phyloP scores from a whole-genome alignment of 2,797 vertebrate species.

The Merluccius polli region DNA sequence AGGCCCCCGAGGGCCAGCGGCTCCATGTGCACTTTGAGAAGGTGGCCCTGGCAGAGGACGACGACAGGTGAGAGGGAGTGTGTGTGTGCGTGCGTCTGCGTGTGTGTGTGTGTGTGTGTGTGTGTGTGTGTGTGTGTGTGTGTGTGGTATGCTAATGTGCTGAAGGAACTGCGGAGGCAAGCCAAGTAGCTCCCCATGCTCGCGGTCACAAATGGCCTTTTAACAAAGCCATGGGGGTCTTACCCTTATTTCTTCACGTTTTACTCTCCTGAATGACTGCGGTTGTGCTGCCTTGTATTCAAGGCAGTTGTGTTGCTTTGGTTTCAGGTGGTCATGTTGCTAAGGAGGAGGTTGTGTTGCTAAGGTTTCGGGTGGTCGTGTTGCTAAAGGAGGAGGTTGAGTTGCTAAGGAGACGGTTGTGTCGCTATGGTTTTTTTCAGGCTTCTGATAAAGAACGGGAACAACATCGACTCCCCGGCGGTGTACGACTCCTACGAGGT shows the following conservation, averaged over 20 bases:
- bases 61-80: conserved; percentile 78
- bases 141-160: not conserved
- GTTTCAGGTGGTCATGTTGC: not conserved
- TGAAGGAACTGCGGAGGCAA: not conserved
- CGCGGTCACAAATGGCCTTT: conserved; percentile 3
- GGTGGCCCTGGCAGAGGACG: conserved; percentile 89
- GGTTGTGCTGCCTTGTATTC: not conserved
- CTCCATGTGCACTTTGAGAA: conserved; percentile 93
- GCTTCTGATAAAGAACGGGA: conserved; percentile 92
- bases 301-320: not conserved
- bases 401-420: conserved; percentile 15
- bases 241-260: not conserved
- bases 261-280: not conserved
- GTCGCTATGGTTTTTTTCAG: conserved; percentile 56
- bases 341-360: not conserved
- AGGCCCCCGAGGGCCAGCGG: conserved; percentile 76
- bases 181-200: not conserved
- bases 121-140: not conserved
- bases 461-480: conserved; percentile 86
- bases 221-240: not conserved
- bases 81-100: not conserved
- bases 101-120: too few relatives aligned
- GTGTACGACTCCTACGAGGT: conserved; percentile 97
- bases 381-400: not conserved
- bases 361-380: conserved; percentile 22